These are phyloP conservation scores for Rhysida immarginata DNA, from an alignment of 1,140 invertebrate species.

Conservation along the genomic window DNA sequence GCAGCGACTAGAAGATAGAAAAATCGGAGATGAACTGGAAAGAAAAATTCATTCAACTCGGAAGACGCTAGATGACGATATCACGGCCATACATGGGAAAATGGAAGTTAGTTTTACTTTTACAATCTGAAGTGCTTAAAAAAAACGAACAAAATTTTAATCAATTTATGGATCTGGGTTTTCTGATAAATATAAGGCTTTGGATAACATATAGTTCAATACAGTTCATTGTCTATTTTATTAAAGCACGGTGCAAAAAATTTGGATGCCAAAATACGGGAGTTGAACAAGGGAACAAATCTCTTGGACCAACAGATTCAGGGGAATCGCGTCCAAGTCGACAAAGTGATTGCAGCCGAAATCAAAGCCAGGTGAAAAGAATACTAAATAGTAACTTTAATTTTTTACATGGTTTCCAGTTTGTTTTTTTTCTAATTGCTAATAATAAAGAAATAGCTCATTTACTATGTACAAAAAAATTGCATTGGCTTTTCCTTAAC, in stretches of 20 bases:
- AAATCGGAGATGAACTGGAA: background rate
- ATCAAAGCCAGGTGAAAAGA: constrained; percentile 1
- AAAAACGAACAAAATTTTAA: too few species aligned
- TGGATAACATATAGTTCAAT: too few species aligned
- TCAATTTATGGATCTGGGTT: too few species aligned
- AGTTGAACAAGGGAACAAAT: background rate
- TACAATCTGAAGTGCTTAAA: too few species aligned
- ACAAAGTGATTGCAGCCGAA: background rate
- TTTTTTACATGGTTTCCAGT: too few species aligned
- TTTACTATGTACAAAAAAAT: too few species aligned
- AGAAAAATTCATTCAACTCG: background rate
- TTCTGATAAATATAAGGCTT: too few species aligned
- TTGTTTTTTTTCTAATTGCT: too few species aligned
- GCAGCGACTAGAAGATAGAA: background rate
- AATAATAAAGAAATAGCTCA: too few species aligned
- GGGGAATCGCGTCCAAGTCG: background rate
- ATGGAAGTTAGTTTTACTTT: background rate
- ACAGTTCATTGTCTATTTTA: too few species aligned
- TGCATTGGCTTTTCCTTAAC: background rate
- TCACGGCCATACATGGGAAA: background rate
- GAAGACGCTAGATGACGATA: constrained; percentile 3
- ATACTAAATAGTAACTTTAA: too few species aligned
- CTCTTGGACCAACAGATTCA: background rate
- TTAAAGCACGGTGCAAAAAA: background rate
- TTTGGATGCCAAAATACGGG: background rate